These are phyloP conservation scores for Melieria omissa DNA, from an alignment of 2,888 invertebrate genomes.

Conservation along the genomic window DNA sequence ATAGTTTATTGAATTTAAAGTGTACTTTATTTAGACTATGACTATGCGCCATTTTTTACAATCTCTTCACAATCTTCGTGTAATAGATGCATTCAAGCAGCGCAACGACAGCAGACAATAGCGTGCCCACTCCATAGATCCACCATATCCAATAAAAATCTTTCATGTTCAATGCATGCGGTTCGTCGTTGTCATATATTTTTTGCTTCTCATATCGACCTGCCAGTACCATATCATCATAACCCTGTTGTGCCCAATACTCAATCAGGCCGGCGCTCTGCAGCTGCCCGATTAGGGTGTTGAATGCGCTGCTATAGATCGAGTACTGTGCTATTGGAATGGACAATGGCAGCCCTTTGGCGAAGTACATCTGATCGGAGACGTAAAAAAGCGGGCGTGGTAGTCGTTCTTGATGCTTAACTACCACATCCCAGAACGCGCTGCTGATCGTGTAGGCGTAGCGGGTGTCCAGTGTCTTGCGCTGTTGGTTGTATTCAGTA, in stretches of 20 bases:
- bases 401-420: conserved; percentile 1
- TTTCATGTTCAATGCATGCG: conserved; percentile 6
- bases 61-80: not conserved
- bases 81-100: not conserved
- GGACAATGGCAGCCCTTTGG: not conserved
- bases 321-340: conserved; percentile 2
- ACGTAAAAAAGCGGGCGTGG: conserved; percentile 5
- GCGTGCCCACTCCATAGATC: conserved; percentile 4
- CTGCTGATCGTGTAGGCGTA: conserved; percentile 13
- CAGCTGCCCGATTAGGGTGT: not conserved
- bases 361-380: not conserved
- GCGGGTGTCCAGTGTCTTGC: not conserved
- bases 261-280: conserved; percentile 10
- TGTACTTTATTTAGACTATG: too few relatives aligned
- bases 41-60: too few relatives aligned
- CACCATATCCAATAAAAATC: conserved; percentile 24
- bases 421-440: not conserved
- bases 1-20: too few relatives aligned
- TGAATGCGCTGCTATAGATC: not conserved
- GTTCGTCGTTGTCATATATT: not conserved
- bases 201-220: not conserved
- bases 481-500: conserved; percentile 17
- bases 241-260: not conserved
- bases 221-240: conserved; percentile 18
- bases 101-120: not conserved